Evolutionary conservation across 2,113 vertebrate genomes (phyloP), one percentile per base, ranked within the genome.

Genomic region (Marmota flaviventris): DNA sequence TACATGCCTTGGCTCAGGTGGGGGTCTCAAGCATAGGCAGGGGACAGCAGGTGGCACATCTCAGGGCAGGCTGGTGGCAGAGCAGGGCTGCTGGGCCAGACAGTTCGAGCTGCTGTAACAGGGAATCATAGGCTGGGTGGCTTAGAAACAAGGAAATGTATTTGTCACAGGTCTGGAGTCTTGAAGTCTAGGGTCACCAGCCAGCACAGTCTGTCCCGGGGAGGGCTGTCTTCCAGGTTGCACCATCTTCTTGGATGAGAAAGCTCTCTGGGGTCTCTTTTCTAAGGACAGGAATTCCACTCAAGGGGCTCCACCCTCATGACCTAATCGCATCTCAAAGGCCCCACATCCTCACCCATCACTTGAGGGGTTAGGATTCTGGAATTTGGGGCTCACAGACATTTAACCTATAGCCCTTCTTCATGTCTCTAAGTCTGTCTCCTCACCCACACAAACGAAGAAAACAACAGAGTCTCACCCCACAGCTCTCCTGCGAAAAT

Each of bases 11-110:
- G 9, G 18, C 76, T 5, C 32, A 11, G 56, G 65, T 8, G 16
- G 20, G 39, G 85, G 85, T 14, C 72, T 2, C 13, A 45, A 42
- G 20, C 32, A 9, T 25, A 2, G 12, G 61, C 42, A 58, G 34
- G 14, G 82, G 18, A 39, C 29, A 75, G 61, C 48, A 0, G 2
- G 18, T 5, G 32, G 24, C 48, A 1, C 0, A 2, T 72, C 29
- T 84, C 12, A 17, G 65, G 45, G 70, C 3, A 1, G 70, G n/a
- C 22, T 42, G 3, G n/a, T 1, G 85, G 83, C 42, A 32, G 45
- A 63, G 24, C 0, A 11, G 12, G 58, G 27, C 20, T 29, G 22
- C 0, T 0, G n/a, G 70, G 17, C 78, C 45, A 18, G 5, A 53
- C 39, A 58, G 63, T 25, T 63, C 1, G 0, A 73, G 42, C 22